Conservation (phyloP, 2,888 invertebrate genomes). For the Sminthurides aquaticus region DNA sequence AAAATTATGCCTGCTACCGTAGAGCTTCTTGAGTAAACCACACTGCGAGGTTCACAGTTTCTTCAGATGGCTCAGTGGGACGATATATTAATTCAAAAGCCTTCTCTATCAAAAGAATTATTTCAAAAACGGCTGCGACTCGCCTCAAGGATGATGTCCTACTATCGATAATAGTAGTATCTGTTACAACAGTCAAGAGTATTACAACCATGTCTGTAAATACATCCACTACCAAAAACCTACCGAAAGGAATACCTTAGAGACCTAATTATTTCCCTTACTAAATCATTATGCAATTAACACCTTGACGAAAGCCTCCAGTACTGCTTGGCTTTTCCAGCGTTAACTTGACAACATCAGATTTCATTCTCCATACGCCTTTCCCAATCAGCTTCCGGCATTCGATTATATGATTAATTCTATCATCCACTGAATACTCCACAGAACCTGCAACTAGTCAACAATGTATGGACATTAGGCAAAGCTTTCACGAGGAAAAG, state of each 20-base stretch:
- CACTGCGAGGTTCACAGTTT: conserved; percentile 34
- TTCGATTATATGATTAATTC: conserved; percentile 31
- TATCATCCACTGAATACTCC: conserved; percentile 25
- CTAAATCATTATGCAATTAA: background rate
- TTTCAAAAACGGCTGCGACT: conserved; percentile 37
- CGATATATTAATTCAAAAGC: conserved; percentile 35
- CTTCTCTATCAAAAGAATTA: conserved; percentile 35
- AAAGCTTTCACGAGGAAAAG: background rate
- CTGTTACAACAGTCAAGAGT: too few relatives aligned
- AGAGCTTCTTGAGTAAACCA: conserved; percentile 38
- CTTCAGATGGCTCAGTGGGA: conserved; percentile 31
- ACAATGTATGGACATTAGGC: too few relatives aligned
- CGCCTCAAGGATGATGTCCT: background rate
- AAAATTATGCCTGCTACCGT: conserved; percentile 20
- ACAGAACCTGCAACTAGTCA: background rate
- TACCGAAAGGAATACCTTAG: too few relatives aligned
- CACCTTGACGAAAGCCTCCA: conserved; percentile 34
- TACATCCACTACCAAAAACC: too few relatives aligned
- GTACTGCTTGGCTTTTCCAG: conserved; percentile 32
- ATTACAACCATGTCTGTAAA: too few relatives aligned
- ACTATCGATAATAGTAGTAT: background rate
- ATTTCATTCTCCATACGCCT: conserved; percentile 33
- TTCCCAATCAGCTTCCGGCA: conserved; percentile 32
- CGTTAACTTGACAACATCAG: conserved; percentile 27
- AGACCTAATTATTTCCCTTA: background rate